Evolutionary conservation across 2,113 vertebrate genomes (phyloP).

Genomic region (Sisor rabdophorus): DNA sequence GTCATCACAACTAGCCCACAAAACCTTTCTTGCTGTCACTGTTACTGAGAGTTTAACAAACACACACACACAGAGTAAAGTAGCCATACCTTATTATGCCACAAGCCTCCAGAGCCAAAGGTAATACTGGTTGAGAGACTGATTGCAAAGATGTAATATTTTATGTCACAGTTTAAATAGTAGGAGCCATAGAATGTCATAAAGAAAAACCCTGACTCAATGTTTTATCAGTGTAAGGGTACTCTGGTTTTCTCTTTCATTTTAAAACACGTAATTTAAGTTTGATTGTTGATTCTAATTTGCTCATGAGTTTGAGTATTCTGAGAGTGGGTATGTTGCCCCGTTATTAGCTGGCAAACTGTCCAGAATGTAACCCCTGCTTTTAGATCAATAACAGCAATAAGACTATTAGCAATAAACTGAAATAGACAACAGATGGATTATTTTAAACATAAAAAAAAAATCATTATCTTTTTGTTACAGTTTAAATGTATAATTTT

Average conservation of each 20-base stretch:
- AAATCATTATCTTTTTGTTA: not conserved
- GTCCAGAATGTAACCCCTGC: too few species aligned
- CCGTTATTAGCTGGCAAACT: too few species aligned
- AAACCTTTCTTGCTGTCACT: constrained; percentile 50
- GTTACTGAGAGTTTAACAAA: constrained; percentile 37
- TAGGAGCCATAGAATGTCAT: not conserved
- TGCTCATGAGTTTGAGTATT: too few species aligned
- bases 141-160: not conserved
- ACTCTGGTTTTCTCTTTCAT: not conserved
- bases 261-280: too few species aligned
- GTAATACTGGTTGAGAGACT: not conserved
- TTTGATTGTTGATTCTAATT: too few species aligned
- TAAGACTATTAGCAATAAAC: too few species aligned
- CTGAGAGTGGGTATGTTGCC: too few species aligned
- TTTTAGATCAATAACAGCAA: too few species aligned
- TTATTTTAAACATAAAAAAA: too few species aligned
- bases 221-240: not conserved
- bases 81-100: constrained; percentile 48
- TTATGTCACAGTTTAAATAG: not conserved
- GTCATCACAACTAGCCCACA: constrained; percentile 38
- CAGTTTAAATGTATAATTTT: not conserved
- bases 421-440: too few species aligned
- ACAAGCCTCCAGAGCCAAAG: constrained; percentile 16
- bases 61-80: constrained; percentile 29
- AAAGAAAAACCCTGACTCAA: not conserved